Base-by-base conservation (phyloP, 2,113 vertebrate genomes). In the Apaloderma vittatum region DNA sequence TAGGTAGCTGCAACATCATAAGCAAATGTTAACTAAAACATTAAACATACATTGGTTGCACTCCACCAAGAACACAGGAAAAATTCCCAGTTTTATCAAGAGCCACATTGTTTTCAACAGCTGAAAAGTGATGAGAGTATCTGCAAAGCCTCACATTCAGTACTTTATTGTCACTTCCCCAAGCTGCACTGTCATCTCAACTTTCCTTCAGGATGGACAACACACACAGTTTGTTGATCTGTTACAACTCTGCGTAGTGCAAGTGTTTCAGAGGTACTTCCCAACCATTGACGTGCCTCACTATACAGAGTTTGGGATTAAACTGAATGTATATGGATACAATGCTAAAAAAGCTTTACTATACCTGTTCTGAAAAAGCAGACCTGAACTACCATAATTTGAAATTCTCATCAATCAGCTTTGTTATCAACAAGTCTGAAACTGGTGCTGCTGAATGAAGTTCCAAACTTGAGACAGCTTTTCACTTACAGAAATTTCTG, bases 401-500 rank as follows among this genome's bases (percentile, higher is more conserved):
- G 52, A 86, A 93, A 57, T 15, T 14, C 36, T 67, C 16, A 77
- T 32, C 15, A 74, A 43, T 10, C 37, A 78, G 34, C 8, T 86
- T 45, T 43, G 21, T 49, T 55, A 51, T 4, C 6, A 73, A 12
- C 2, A 62, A 40, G 12, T 29, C 68, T 74, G 36, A 79, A 89
- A 59, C 9, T 27, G 70, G 8, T 9, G 3, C 15, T 72, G 49
- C 4, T 43, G 24, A 84, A 62, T 15, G 6, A 74, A 67, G 11
- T n/a, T 57, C 7, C 22, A 62, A 62, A 74, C 24, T 8, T 36
- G 20, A 86, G 30, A 86, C 2, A 87, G 29, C 15, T 61, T 83
- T 93, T 94, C 70, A 98, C 99, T 99, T 98, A 99, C 99, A 78
- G 99, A 99, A 97, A 99, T 99, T 94, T 99, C 99, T 73, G 99